These are phyloP conservation scores for Empis livida DNA, from an alignment of 2,888 invertebrate species.

Conservation along the genomic window DNA sequence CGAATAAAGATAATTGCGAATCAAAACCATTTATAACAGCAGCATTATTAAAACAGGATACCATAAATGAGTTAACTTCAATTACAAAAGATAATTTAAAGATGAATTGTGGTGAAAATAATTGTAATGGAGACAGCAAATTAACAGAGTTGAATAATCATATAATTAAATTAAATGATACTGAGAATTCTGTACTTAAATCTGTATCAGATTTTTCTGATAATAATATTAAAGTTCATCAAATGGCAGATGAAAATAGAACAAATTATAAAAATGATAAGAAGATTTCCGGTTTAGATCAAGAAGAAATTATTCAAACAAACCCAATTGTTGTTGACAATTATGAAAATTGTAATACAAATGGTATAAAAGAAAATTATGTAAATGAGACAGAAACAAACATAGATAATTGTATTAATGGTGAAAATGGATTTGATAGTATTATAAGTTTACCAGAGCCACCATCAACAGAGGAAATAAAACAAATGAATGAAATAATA, in stretches of 20 bases:
- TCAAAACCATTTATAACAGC: slow-evolving; percentile 56
- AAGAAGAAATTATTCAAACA: not conserved
- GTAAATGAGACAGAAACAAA: not conserved
- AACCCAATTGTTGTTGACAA: not conserved
- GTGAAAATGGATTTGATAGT: slow-evolving; percentile 30
- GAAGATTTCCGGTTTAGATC: slow-evolving; percentile 6
- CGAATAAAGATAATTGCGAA: slow-evolving; percentile 30
- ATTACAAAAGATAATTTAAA: slow-evolving; percentile 24
- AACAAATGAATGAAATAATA: slow-evolving; percentile 27
- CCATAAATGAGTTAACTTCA: slow-evolving; percentile 28
- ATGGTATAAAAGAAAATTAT: not conserved
- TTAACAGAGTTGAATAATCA: too few relatives aligned
- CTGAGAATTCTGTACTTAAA: too few relatives aligned
- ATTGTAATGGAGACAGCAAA: not conserved
- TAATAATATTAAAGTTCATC: too few relatives aligned
- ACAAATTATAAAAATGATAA: slow-evolving; percentile 8
- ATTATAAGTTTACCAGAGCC: slow-evolving; percentile 34
- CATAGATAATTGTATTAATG: slow-evolving; percentile 11
- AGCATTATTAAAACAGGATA: slow-evolving; percentile 53
- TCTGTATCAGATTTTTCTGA: too few relatives aligned
- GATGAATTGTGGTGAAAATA: slow-evolving; percentile 37
- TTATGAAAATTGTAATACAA: not conserved
- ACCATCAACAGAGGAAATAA: slow-evolving; percentile 32
- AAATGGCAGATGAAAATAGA: too few relatives aligned
- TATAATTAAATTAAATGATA: too few relatives aligned